Evolutionary conservation across 2,113 vertebrate genomes (phyloP).

Genomic region (Electrona antarctica): DNA sequence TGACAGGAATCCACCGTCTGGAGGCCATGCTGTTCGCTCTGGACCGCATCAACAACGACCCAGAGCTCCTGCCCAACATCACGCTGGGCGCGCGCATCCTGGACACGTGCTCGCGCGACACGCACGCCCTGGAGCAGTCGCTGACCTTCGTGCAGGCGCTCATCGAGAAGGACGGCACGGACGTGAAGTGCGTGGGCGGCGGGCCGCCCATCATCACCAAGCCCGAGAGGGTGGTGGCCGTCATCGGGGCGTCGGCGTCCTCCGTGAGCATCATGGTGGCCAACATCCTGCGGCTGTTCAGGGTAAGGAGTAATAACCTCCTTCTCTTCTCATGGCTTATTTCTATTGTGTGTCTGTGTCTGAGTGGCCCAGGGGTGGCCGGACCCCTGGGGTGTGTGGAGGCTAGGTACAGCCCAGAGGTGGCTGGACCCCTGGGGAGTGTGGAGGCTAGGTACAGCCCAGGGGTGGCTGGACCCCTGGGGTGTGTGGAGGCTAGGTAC

Average conservation of each 20-base stretch:
- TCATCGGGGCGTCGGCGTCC: slow-evolving; percentile 94
- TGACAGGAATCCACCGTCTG: slow-evolving; percentile 86
- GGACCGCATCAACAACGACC: slow-evolving; percentile 96
- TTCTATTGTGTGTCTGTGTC: too few relatives aligned
- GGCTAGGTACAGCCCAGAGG: too few relatives aligned
- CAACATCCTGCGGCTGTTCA: slow-evolving; percentile 96
- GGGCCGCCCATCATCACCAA: slow-evolving; percentile 96
- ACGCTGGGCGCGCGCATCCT: slow-evolving; percentile 93
- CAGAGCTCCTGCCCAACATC: slow-evolving; percentile 94
- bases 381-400: too few relatives aligned
- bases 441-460: too few relatives aligned
- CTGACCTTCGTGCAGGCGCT: slow-evolving; percentile 96
- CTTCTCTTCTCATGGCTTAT: too few relatives aligned
- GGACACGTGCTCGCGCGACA: slow-evolving; percentile 96
- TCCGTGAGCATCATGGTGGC: slow-evolving; percentile 98
- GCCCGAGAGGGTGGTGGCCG: slow-evolving; percentile 91
- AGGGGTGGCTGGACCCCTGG: too few relatives aligned
- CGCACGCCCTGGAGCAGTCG: slow-evolving; percentile 95
- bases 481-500: too few relatives aligned
- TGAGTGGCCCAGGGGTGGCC: too few relatives aligned
- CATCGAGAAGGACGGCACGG: slow-evolving; percentile 94
- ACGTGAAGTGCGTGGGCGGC: slow-evolving; percentile 91
- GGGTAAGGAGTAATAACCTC: slow-evolving; percentile 77
- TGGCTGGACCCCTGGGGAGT: too few relatives aligned
- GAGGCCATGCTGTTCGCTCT: slow-evolving; percentile 97